Evolutionary conservation across 1,140 invertebrate genomes (phyloP), one percentile per base, ranked within the genome.

Genomic region (Cydia amplana): DNA sequence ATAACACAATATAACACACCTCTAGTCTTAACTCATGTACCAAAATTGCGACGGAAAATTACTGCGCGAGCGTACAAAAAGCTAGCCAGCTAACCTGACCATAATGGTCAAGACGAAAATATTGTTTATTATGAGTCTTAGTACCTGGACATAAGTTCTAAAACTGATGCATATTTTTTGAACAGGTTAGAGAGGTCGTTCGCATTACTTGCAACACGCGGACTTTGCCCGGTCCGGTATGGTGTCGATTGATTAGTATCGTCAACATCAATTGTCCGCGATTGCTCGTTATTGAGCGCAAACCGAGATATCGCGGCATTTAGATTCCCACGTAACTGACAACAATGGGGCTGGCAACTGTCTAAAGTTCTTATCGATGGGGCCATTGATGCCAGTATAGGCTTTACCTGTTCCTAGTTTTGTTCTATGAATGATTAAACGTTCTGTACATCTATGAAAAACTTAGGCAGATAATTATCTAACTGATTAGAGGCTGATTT

Each of bases 141-240:
- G 3, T 60, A 7, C 20, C 16, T 23, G 55, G 7, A 60, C 7
- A 60, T 60, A 60, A 20, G 55, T 23, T 60, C 10, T 9, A 60
- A 20, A 18, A 55, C n/a, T 20, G 55, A 10, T 60, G 55, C 55
- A 60, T 60, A 23, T 51, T 60, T 60, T 60, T 60, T 10, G 55
- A 23, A 20, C 55, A 60, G 55, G 55, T n/a, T 70, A 28, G 10
- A 36, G 65, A 81, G 81, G 79, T 84, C 81, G 75, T 80, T 80
- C 76, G 77, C 79, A 78, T 73, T 28, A 74, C 65, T 67, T 67
- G 23, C 73, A 63, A 32, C n/a, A 36, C 64, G 36, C 76, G 83
- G 80, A 84, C 83, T 84, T 84, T 84, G 83, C 18, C 49, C 78
- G n/a, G 73, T 40, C 49, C 78, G n/a, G 73, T 40, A 67, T 76